phyloP scores from a whole-genome alignment of 2,797 vertebrate species.

The Eremophila alpestris region DNA sequence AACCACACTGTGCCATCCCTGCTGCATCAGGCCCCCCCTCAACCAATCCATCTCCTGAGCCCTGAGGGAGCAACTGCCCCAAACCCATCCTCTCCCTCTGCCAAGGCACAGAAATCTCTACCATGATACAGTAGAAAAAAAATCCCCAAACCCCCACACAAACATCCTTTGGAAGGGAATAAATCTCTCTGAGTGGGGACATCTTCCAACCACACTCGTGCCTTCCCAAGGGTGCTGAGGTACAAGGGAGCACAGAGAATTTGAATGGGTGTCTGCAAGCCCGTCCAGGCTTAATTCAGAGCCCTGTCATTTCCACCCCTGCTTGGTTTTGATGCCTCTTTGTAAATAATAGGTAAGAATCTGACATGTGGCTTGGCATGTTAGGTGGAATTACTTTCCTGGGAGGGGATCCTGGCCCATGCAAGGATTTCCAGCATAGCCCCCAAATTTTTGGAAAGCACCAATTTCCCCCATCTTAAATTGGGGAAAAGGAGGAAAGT shows the following conservation, averaged over 20 bases:
- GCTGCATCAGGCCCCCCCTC: not conserved
- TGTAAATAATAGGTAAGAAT: conserved; percentile 7
- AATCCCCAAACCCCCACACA: not conserved
- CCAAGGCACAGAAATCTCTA: not conserved
- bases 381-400: not conserved
- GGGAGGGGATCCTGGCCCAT: not conserved
- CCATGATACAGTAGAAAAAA: not conserved
- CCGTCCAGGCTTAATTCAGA: not conserved
- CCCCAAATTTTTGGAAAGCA: not conserved
- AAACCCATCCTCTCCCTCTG: not conserved
- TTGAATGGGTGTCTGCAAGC: not conserved
- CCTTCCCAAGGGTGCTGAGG: conserved; percentile 7
- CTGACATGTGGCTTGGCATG: fast-evolving
- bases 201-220: fast-evolving
- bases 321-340: not conserved
- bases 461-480: not conserved
- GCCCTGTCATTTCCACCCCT: not conserved
- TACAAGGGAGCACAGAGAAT: not conserved
- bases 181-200: not conserved
- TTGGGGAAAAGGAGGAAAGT: not conserved
- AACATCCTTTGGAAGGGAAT: not conserved
- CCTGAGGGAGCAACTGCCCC: not conserved
- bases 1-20: not conserved
- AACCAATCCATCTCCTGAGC: not conserved
- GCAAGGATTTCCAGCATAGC: not conserved